These are phyloP conservation scores for Papilio polytes DNA, from an alignment of 1,140 invertebrate species.

Conservation along the genomic window DNA sequence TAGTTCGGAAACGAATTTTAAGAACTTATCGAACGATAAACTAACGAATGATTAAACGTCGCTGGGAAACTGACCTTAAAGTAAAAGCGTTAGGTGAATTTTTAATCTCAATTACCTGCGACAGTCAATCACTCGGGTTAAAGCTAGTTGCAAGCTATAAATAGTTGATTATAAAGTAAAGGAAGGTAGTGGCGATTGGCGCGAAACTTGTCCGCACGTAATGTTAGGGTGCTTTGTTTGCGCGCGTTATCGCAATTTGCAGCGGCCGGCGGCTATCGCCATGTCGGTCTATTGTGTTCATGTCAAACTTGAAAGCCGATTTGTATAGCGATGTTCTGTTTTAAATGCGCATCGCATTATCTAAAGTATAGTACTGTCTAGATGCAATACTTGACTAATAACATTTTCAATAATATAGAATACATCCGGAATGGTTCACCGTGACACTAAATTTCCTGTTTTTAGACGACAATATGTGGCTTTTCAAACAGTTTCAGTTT, in stretches of 20 bases:
- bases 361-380: not conserved
- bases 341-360: conserved; percentile 30
- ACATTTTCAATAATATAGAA: too few relatives aligned
- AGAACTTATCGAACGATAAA: too few relatives aligned
- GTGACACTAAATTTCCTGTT: too few relatives aligned
- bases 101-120: not conserved
- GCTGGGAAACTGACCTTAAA: too few relatives aligned
- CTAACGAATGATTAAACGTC: too few relatives aligned
- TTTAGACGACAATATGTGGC: too few relatives aligned
- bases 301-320: conserved; percentile 46
- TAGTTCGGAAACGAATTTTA: too few relatives aligned
- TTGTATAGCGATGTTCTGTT: conserved; percentile 29
- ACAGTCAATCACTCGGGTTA: not conserved
- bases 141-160: not conserved
- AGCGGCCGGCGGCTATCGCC: conserved; percentile 40
- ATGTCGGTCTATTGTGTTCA: conserved; percentile 44
- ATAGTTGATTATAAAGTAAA: conserved; percentile 2
- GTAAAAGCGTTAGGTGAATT: too few relatives aligned
- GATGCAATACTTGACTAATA: too few relatives aligned
- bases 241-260: conserved; percentile 42
- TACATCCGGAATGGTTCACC: too few relatives aligned
- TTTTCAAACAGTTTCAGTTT: too few relatives aligned
- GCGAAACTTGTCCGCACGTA: conserved; percentile 36
- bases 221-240: conserved; percentile 44
- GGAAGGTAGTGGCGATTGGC: not conserved